Conservation (phyloP, 2,113 vertebrate genomes). For the Calidris pugnax region DNA sequence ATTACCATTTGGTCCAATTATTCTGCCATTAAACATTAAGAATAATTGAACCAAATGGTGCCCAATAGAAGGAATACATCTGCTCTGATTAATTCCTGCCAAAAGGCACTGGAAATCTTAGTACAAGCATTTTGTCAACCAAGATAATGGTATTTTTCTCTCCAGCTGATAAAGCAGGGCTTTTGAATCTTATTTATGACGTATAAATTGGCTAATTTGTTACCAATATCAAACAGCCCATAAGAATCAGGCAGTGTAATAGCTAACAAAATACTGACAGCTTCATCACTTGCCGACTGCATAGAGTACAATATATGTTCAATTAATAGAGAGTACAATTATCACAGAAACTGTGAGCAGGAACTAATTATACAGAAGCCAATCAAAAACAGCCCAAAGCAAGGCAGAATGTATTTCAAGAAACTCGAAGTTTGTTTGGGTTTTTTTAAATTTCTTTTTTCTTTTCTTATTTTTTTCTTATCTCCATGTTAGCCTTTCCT, state of each 20-base stretch:
- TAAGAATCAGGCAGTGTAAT: slow-evolving; percentile 26
- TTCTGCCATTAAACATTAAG: slow-evolving; percentile 66
- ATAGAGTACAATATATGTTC: slow-evolving; percentile 24
- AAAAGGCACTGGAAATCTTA: slow-evolving; percentile 50
- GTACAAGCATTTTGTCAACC: slow-evolving; percentile 28
- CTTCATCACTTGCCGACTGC: slow-evolving; percentile 45
- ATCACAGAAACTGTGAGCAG: slow-evolving; percentile 44
- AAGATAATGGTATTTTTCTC: slow-evolving; percentile 45
- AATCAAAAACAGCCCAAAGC: slow-evolving; percentile 50
- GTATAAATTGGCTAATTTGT: slow-evolving; percentile 48
- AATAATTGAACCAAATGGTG: slow-evolving; percentile 67
- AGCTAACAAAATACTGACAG: slow-evolving; percentile 48
- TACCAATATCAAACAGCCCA: slow-evolving; percentile 42
- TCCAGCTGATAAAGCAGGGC: slow-evolving; percentile 36
- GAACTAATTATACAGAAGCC: slow-evolving; percentile 51
- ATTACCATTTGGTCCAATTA: slow-evolving; percentile 68
- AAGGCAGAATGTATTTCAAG: not conserved
- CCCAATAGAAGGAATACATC: slow-evolving; percentile 57
- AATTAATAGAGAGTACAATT: slow-evolving; percentile 43
- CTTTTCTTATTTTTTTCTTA: too few relatives aligned
- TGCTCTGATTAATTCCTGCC: slow-evolving; percentile 61
- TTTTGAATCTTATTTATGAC: slow-evolving; percentile 52
- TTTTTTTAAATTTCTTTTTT: not conserved
- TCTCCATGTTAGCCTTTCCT: not conserved
- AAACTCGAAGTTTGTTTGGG: not conserved